phyloP scores from a whole-genome alignment of 2,113 vertebrate species.

The Phoxinus phoxinus region DNA sequence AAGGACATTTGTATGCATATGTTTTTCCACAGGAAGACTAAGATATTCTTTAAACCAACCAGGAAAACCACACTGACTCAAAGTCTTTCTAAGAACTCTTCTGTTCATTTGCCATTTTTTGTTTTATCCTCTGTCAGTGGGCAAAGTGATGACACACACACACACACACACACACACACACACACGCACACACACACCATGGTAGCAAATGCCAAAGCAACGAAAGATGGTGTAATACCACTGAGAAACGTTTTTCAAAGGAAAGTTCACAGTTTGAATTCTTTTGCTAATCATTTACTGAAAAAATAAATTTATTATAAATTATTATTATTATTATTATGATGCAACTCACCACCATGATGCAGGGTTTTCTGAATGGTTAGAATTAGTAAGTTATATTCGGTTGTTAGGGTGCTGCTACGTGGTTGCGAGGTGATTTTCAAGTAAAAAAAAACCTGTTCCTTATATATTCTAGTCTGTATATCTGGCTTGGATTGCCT shows the following conservation, averaged over 20 bases:
- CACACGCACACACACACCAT: neutral
- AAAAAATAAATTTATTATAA: too few species aligned
- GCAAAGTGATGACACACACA: neutral
- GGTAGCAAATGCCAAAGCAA: conserved; percentile 7
- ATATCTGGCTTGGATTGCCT: too few species aligned
- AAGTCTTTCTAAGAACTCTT: conserved; percentile 21
- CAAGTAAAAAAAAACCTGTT: neutral
- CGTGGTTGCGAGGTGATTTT: neutral
- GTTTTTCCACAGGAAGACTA: conserved; percentile 17
- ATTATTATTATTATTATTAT: too few species aligned
- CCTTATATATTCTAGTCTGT: neutral
- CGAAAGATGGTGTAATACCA: conserved; percentile 8
- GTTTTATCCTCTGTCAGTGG: neutral
- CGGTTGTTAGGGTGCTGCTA: neutral
- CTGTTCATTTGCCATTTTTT: conserved; percentile 19
- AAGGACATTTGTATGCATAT: conserved; percentile 5
- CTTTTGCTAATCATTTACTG: neutral
- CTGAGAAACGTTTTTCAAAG: neutral
- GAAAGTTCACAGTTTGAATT: conserved; percentile 4
- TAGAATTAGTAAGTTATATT: neutral
- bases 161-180: neutral
- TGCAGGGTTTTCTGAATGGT: neutral
- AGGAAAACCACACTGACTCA: conserved; percentile 8
- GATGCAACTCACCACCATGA: neutral
- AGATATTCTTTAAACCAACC: neutral